Percentiles rank a stretch among this genome's conserved stretches.
phyloP scores from a whole-genome alignment of 1,140 invertebrate species.

The Hestina assimilis region DNA sequence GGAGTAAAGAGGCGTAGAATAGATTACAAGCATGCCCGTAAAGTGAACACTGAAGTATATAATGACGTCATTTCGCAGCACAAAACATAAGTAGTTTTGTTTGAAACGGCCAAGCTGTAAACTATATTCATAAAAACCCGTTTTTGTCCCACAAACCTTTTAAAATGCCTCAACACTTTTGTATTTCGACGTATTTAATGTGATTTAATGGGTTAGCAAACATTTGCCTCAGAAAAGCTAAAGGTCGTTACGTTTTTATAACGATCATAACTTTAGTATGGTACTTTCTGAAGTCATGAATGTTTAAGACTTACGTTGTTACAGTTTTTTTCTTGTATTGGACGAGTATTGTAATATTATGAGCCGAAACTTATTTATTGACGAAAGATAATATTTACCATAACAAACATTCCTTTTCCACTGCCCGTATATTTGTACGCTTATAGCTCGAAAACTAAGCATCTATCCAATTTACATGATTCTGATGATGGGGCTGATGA shows the following conservation, averaged over 20 bases:
- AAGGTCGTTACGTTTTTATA: constrained; percentile 15
- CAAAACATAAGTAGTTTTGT: constrained; percentile 17
- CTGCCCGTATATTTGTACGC: too few species aligned
- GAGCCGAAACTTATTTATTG: too few species aligned
- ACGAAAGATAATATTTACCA: too few species aligned
- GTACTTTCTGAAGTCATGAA: constrained; percentile 4
- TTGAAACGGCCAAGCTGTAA: constrained; percentile 10
- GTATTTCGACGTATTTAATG: constrained; percentile 13
- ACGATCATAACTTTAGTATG: constrained; percentile 7
- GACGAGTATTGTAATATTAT: too few species aligned
- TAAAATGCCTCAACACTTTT: constrained; percentile 18
- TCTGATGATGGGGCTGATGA: too few species aligned
- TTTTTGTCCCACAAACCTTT: constrained; percentile 19
- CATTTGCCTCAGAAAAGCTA: constrained; percentile 1
- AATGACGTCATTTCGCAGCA: constrained; percentile 16
- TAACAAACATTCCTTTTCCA: too few species aligned
- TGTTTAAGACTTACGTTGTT: neutral
- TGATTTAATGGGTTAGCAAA: constrained; percentile 18
- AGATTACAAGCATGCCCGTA: constrained; percentile 5
- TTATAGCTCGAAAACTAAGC: too few species aligned
- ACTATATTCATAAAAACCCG: constrained; percentile 16
- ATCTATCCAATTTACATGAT: too few species aligned
- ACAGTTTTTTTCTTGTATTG: neutral
- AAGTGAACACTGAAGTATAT: constrained; percentile 14
- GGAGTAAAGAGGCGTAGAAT: neutral